These are phyloP conservation scores for Myotis davidii DNA, from an alignment of 2,113 vertebrate species.

Conservation along the genomic window DNA sequence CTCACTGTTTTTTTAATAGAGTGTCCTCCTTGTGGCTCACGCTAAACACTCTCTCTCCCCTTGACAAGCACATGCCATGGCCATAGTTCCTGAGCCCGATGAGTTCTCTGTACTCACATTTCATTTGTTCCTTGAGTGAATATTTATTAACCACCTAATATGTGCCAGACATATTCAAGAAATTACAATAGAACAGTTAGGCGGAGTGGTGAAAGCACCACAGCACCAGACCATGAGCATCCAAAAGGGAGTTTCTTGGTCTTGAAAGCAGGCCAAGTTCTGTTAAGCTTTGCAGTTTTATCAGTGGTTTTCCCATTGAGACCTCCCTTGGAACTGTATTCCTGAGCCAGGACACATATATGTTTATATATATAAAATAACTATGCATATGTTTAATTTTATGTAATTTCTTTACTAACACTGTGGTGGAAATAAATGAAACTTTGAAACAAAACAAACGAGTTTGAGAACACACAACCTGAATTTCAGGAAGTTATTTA, in stretches of 20 bases:
- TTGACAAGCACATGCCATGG: background rate
- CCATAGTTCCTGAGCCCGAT: background rate
- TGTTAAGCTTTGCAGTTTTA: background rate
- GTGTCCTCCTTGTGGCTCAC: background rate
- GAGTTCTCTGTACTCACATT: background rate
- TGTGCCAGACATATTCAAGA: background rate
- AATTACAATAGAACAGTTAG: background rate
- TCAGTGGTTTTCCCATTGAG: background rate
- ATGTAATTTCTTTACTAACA: constrained; percentile 4
- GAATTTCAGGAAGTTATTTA: background rate
- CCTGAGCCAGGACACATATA: background rate
- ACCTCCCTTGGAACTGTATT: background rate
- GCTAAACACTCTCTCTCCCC: too few species aligned
- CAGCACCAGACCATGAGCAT: background rate
- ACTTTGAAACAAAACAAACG: background rate
- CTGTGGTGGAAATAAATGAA: background rate
- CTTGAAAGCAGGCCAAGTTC: background rate
- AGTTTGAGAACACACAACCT: background rate
- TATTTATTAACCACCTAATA: background rate
- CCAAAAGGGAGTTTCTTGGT: background rate
- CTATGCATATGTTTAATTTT: background rate
- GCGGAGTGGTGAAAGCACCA: background rate
- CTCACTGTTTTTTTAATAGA: background rate
- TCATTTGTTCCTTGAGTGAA: background rate
- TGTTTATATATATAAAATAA: background rate